phyloP scores from a whole-genome alignment of 2,797 vertebrate species.

The Lepilemur septentrionalis region DNA sequence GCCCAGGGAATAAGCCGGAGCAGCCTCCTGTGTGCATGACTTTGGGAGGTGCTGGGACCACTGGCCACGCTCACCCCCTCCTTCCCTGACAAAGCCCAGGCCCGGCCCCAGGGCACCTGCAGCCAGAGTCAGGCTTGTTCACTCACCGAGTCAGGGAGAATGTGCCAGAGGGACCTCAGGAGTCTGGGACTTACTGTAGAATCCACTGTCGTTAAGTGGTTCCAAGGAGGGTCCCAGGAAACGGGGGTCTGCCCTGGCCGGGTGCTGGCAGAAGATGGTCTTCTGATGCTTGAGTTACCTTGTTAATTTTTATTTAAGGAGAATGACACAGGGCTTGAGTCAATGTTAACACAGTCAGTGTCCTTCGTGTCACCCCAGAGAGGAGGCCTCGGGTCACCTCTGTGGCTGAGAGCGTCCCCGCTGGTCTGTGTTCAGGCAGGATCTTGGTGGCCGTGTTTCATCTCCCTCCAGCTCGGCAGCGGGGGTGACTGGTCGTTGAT shows the following conservation, averaged over 20 bases:
- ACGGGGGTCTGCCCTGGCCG: rapidly evolving
- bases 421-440: background rate
- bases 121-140: background rate
- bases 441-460: no score
- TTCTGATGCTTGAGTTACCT: background rate
- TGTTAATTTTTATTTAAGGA: background rate
- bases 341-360: rapidly evolving
- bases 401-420: background rate
- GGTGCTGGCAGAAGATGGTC: background rate
- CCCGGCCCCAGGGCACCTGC: background rate
- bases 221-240: background rate
- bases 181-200: background rate
- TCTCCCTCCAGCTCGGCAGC: no score
- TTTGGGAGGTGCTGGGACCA: no score
- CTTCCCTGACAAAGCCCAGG: background rate
- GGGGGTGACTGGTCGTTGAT: background rate
- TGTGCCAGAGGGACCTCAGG: background rate
- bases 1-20: background rate
- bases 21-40: rapidly evolving
- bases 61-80: background rate
- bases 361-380: no score
- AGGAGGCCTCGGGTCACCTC: background rate
- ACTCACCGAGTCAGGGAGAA: rapidly evolving
- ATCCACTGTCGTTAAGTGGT: rapidly evolving
- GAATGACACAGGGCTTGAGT: background rate